Conservation (phyloP, 2,888 invertebrate genomes). For the Eupeodes latifasciatus region DNA sequence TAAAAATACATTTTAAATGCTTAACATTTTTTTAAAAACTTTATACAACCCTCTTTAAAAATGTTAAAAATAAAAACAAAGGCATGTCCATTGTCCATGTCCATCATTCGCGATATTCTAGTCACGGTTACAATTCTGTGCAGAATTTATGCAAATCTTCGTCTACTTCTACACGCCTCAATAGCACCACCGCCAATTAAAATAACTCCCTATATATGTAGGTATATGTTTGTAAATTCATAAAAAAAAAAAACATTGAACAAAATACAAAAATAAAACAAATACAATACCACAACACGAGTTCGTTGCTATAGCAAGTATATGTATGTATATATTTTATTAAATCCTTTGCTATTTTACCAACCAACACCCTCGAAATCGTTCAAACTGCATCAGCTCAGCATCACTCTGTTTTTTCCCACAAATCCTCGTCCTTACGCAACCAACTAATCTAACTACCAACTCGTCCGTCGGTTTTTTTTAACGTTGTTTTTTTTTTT, state of each 20-base stretch:
- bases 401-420: not conserved
- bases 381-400: not conserved
- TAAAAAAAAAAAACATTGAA: not conserved
- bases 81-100: not conserved
- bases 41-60: too few relatives aligned
- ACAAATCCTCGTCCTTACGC: slow-evolving; percentile 53
- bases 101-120: not conserved
- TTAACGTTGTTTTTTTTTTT: not conserved
- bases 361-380: slow-evolving; percentile 29
- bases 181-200: slow-evolving; percentile 16
- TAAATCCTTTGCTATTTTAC: slow-evolving; percentile 4
- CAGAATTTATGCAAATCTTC: slow-evolving; percentile 15
- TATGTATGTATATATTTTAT: not conserved
- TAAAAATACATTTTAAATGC: too few relatives aligned
- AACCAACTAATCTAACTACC: slow-evolving; percentile 53
- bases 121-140: not conserved
- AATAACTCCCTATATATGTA: not conserved
- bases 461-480: not conserved
- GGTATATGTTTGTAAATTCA: not conserved
- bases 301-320: not conserved
- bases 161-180: slow-evolving; percentile 21
- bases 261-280: slow-evolving; percentile 2
- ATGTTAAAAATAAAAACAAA: too few relatives aligned
- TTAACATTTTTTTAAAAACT: too few relatives aligned
- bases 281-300: slow-evolving; percentile 14